These are phyloP conservation scores for Ceraclea dissimilis DNA, from an alignment of 2,888 invertebrate species.

Conservation along the genomic window DNA sequence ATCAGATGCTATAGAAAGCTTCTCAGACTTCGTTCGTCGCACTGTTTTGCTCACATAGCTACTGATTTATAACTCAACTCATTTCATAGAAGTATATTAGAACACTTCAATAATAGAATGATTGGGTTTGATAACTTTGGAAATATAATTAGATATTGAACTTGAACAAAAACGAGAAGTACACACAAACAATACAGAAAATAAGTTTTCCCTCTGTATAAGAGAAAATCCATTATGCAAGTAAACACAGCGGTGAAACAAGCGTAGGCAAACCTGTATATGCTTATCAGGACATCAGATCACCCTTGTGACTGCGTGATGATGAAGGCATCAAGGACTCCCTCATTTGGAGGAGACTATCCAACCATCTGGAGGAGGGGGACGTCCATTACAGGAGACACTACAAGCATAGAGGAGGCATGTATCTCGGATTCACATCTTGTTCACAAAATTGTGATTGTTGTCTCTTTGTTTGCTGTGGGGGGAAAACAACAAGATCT, in stretches of 20 bases:
- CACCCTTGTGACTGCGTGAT: conserved; percentile 12
- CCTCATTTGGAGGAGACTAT: background rate
- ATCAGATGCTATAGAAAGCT: too few species aligned
- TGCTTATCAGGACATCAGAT: conserved; percentile 13
- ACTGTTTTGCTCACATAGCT: too few species aligned
- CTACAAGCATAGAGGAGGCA: background rate
- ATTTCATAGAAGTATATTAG: too few species aligned
- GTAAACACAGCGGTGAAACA: conserved; percentile 3
- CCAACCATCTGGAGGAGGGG: background rate
- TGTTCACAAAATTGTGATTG: background rate
- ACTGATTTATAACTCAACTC: too few species aligned
- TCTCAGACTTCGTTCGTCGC: too few species aligned
- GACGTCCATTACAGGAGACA: background rate
- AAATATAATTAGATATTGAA: too few species aligned
- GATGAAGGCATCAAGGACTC: background rate
- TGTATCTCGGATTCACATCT: background rate
- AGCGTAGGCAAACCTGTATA: conserved; percentile 18
- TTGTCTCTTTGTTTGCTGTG: background rate
- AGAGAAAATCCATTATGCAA: conserved; percentile 5
- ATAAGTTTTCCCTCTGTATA: background rate
- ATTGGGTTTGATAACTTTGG: too few species aligned
- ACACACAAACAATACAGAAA: too few species aligned
- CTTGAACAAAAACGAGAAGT: too few species aligned
- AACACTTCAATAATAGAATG: too few species aligned
- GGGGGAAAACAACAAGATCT: background rate